These are phyloP conservation scores for Temnothorax longispinosus DNA, from an alignment of 1,140 invertebrate species.

Conservation along the genomic window DNA sequence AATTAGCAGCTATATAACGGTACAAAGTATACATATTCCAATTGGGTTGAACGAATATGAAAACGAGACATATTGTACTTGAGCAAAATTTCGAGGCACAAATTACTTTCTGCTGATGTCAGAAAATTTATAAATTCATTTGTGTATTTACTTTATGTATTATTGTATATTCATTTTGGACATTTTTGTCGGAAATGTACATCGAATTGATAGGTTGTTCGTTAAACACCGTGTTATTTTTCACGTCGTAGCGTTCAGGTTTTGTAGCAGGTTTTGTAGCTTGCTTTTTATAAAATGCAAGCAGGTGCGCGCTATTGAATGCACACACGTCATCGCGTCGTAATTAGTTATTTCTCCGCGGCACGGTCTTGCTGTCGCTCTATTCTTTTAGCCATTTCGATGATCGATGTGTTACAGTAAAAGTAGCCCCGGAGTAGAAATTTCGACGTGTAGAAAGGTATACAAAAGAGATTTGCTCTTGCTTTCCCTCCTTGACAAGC, in stretches of 20 bases:
- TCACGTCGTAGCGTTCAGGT: neutral
- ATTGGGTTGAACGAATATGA: neutral
- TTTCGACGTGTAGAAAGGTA: neutral
- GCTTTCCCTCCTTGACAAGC: neutral
- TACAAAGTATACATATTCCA: neutral
- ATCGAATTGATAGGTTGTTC: neutral
- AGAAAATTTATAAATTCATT: neutral
- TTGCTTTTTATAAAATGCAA: conserved; percentile 4
- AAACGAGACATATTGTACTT: too few species aligned
- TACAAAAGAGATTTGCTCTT: conserved; percentile 8
- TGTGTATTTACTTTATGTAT: neutral
- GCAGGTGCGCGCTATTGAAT: conserved; percentile 45
- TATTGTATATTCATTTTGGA: neutral
- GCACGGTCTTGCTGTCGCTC: neutral
- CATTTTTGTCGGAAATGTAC: neutral
- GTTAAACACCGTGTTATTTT: conserved; percentile 10
- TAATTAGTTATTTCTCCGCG: conserved; percentile 54
- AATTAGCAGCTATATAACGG: neutral
- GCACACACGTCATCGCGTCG: conserved; percentile 29
- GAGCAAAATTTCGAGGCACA: neutral
- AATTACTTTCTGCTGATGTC: neutral
- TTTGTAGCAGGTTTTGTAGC: neutral
- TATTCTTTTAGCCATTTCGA: conserved; percentile 43
- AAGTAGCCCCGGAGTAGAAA: conserved; percentile 40
- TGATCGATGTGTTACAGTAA: conserved; percentile 46